Evolutionary conservation across 2,797 vertebrate species (phyloP), one percentile per base, ranked within the genome.

Genomic region (Tinamus major): DNA sequence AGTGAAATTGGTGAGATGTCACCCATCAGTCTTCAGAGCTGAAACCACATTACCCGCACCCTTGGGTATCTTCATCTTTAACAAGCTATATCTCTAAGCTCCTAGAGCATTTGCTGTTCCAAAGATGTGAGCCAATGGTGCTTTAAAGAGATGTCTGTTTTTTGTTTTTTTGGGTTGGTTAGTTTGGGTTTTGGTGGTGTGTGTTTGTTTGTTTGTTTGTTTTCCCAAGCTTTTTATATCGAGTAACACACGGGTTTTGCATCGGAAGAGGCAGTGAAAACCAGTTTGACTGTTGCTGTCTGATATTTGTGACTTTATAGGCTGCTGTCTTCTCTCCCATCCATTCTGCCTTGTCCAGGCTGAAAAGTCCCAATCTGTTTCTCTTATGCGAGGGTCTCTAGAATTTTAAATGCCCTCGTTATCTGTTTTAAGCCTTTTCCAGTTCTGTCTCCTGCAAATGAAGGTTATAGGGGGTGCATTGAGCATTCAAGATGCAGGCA

Each of bases 261-360:
- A 4, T 21, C 16, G 6, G 37, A 78, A 90, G 80, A 79, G 59
- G 64, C 19, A 42, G 48, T 63, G 59, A 42, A 58, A 90, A 93
- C 13, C 37, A 44, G 42, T 16, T 59, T 46, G 67, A 18, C 39
- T 33, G 65, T 68, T 93, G 23, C 49, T 74, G 46, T 81, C 26
- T 71, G 23, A 56, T 20, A 2, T 77, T 74, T 63, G 31, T n/a
- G 29, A n/a, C 29, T 56, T 31, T 42, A 12, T 26, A 51, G 69
- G 58, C 26, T 80, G 0, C 42, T 15, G 1, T 62, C 62, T 1
- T 41, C 35, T 72, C 59, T 90, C 41, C 63, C 80, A 49, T 81
- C 63, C 79, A 53, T 78, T 91, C 83, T 91, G 67, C 72, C 79
- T 83, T 88, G 58, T 86, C 78, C 83, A 86, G 69, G 53, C 72